Conservation (phyloP, 2,797 vertebrate genomes). For the Chaetodon trifasciatus region DNA sequence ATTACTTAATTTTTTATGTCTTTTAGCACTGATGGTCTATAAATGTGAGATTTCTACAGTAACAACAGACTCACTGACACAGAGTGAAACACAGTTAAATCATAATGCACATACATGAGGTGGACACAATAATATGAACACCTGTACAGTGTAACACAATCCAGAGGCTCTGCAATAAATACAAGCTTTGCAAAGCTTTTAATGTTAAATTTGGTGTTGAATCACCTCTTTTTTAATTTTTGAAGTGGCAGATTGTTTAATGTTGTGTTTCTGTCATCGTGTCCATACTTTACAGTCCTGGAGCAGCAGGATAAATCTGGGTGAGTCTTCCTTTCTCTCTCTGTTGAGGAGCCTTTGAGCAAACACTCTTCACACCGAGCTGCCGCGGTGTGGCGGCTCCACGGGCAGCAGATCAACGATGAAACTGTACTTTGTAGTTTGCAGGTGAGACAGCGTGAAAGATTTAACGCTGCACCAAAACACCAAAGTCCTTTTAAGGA, state of each 20-base stretch:
- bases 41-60: background rate
- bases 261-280: background rate
- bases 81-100: background rate
- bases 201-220: background rate
- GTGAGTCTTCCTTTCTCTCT: background rate
- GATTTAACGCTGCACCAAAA: background rate
- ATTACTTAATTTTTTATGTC: background rate
- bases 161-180: background rate
- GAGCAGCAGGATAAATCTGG: background rate
- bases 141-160: background rate
- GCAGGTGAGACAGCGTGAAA: background rate
- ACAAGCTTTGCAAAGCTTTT: background rate
- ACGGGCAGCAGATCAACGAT: background rate
- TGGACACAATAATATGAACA: too few relatives aligned
- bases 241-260: too few relatives aligned
- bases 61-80: too few relatives aligned
- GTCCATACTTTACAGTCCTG: background rate
- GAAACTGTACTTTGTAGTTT: background rate
- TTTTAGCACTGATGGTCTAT: background rate
- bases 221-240: background rate
- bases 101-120: background rate
- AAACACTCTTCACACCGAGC: background rate
- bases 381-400: background rate
- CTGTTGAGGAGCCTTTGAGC: background rate
- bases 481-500: too few relatives aligned